Conservation (phyloP, 2,113 vertebrate species). For the Aleadryas rufinucha region DNA sequence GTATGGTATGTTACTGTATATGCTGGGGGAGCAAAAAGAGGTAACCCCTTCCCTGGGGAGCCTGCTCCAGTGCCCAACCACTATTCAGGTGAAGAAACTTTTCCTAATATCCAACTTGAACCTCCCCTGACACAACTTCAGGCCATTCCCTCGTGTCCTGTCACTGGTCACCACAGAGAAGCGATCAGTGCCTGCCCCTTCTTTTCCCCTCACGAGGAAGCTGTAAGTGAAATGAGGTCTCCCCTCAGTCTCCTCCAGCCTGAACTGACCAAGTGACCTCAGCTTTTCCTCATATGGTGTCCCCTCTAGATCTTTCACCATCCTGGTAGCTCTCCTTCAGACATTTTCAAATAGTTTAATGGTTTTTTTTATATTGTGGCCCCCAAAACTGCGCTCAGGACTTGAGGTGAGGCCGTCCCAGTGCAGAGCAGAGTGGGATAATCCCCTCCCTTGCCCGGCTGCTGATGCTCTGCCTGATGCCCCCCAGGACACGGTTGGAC, state of each 20-base stretch:
- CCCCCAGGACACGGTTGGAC: rapidly evolving
- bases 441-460: background rate
- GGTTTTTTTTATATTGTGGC: background rate
- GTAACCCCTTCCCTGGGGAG: background rate
- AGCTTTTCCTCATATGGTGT: rapidly evolving
- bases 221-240: rapidly evolving
- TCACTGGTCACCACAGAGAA: background rate
- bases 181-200: background rate
- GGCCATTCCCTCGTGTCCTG: rapidly evolving
- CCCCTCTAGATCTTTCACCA: background rate
- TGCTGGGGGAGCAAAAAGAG: background rate
- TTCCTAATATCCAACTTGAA: background rate
- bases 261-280: background rate
- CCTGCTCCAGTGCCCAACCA: no score
- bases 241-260: background rate
- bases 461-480: rapidly evolving
- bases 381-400: rapidly evolving
- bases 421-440: background rate
- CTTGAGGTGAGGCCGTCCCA: rapidly evolving
- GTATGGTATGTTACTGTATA: background rate
- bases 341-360: background rate
- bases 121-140: background rate
- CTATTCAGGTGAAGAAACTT: background rate
- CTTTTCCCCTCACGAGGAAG: background rate
- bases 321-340: background rate